A percentile compares a stretch with the other conserved stretches of the same genome.
Evolutionary conservation across 2,797 vertebrate genomes (phyloP).

Genomic region (Chelidonichthys spinosus): DNA sequence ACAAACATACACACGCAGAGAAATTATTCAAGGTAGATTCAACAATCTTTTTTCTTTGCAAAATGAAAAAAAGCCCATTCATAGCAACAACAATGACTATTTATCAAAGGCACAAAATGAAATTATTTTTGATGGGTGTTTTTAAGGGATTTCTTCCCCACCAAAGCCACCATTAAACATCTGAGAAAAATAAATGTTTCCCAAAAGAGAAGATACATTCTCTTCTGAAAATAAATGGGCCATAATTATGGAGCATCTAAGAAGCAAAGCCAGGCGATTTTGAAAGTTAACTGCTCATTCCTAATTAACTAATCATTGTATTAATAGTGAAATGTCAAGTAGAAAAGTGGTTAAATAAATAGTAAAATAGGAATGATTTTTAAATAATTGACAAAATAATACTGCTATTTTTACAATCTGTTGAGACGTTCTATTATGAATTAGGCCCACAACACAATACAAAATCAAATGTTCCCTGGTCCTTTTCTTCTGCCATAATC

Average conservation of each 20-base stretch:
- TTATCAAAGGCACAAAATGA: neutral
- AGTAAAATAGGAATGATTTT: neutral
- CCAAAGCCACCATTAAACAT: constrained; percentile 5
- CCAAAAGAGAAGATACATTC: constrained; percentile 10
- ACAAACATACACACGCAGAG: neutral
- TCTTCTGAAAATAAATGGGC: neutral
- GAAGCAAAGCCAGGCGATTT: neutral
- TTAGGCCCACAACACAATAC: neutral
- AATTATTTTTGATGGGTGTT: neutral
- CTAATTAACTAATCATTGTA: neutral
- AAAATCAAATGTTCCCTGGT: neutral
- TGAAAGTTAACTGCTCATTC: neutral
- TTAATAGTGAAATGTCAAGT: constrained; percentile 1
- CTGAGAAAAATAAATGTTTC: constrained; percentile 12
- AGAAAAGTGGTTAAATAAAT: neutral
- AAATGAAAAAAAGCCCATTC: neutral
- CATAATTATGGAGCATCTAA: neutral
- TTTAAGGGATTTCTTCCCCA: neutral
- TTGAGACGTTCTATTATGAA: neutral
- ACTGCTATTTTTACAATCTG: neutral
- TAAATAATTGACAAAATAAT: neutral
- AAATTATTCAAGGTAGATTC: neutral
- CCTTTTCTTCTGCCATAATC: neutral
- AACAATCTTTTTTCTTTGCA: neutral
- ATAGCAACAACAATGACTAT: neutral